phyloP scores from a whole-genome alignment of 2,113 vertebrate species.

The Takifugu flavidus region DNA sequence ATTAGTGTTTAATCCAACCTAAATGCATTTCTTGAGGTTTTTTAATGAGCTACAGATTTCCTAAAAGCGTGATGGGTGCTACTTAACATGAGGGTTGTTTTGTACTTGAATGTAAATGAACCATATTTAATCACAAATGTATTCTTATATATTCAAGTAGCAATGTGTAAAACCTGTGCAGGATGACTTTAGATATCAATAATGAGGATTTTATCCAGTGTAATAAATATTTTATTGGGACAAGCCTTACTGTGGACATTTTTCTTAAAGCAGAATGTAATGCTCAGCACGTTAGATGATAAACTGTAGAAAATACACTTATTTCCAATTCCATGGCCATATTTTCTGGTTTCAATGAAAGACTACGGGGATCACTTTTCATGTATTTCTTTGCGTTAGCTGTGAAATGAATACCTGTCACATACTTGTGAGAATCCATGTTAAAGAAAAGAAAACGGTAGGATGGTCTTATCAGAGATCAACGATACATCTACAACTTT shows the following conservation, averaged over 20 bases:
- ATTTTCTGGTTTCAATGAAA: background rate
- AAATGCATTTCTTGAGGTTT: background rate
- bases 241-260: slow-evolving; percentile 22
- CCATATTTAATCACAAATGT: slow-evolving; percentile 14
- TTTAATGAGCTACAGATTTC: slow-evolving; percentile 11
- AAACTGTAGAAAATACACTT: slow-evolving; percentile 27
- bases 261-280: slow-evolving; percentile 29
- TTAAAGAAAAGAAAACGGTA: slow-evolving; percentile 5
- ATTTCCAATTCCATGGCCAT: slow-evolving; percentile 7
- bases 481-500: slow-evolving; percentile 75
- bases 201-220: slow-evolving; percentile 23
- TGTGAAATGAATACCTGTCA: background rate
- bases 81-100: background rate
- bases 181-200: slow-evolving; percentile 1
- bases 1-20: background rate
- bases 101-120: slow-evolving; percentile 16
- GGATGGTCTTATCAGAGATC: background rate
- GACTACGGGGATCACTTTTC: slow-evolving; percentile 16
- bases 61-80: slow-evolving; percentile 16
- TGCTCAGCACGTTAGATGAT: background rate
- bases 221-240: slow-evolving; percentile 71
- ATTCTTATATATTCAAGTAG: slow-evolving; percentile 15
- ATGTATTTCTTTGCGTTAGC: slow-evolving; percentile 24
- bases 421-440: slow-evolving; percentile 3
- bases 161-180: slow-evolving; percentile 24